Evolutionary conservation across 2,797 vertebrate species (phyloP), one percentile per base, ranked within the genome.

Genomic region (Onychomys leucogaster): DNA sequence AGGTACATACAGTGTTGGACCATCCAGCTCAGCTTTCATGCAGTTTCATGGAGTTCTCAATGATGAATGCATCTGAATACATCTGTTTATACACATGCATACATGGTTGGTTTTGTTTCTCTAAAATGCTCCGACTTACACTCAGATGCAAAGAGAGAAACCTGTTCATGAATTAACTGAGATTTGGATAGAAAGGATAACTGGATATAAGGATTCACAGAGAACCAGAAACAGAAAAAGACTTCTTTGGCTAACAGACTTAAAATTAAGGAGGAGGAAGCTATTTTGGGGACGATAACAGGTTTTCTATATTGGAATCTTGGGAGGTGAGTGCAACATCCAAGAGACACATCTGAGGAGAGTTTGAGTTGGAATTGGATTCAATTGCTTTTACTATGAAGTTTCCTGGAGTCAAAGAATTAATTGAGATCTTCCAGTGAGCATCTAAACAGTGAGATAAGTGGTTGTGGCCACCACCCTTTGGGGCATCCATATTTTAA

Each of bases 121-220:
- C 71, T 94, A 73, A 57, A 78, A 41, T 65, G 34, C 34, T 17
- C 49, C 86, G 41, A 69, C 29, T 86, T 19, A n/a, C 55, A 57
- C 8, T 10, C 13, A n/a, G 19, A 14, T 95, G 49, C 92, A 69
- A n/a, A 37, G 6, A 14, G 80, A 16, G 86, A 17, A 49, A 41
- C 34, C 5, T 85, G 55, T 86, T 91, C 5, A 19, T 89, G 32
- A 80, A 43, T 85, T 90, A 85, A n/a, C 29, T 95, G 75, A 27
- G 41, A 90, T 69, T 94, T 94, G 85, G 77, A 83, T 43, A 82
- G 90, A 37, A 80, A 87, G 37, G n/a, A 49, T 75, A 73, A 77
- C 67, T 92, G 52, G 46, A 92, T 16, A 1, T 88, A 77, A 91
- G 29, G 23, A 81, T 67, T 82, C n/a, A 93, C 57, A 90, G 34